Conservation (phyloP, 2,888 invertebrate species). For the Nemoura dubitans region DNA sequence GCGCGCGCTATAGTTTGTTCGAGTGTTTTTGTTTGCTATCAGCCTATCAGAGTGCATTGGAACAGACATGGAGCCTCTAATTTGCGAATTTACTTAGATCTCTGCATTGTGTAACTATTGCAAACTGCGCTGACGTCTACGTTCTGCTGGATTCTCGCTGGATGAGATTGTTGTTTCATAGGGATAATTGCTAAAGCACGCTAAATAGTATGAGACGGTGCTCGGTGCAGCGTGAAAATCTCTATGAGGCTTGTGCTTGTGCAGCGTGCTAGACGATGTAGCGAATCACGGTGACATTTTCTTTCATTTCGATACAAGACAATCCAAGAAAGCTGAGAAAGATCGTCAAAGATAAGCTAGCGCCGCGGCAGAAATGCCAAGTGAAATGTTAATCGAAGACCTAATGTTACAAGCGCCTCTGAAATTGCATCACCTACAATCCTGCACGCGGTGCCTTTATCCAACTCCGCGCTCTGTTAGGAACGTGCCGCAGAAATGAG, state of each 20-base stretch:
- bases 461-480: neutral
- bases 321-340: neutral
- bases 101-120: neutral
- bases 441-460: neutral
- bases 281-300: neutral
- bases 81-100: neutral
- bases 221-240: neutral
- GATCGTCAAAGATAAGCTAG: neutral
- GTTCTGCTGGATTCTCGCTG: neutral
- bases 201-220: neutral
- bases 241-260: neutral
- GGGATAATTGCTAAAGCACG: neutral
- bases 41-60: slow-evolving; percentile 1
- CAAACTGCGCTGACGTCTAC: neutral
- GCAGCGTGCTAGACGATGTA: neutral
- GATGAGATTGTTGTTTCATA: neutral
- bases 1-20: slow-evolving; percentile 22
- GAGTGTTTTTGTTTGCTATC: slow-evolving; percentile 31
- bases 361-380: neutral
- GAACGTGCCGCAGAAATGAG: neutral
- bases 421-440: neutral
- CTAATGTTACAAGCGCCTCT: neutral
- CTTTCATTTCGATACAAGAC: neutral
- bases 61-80: slow-evolving; percentile 25
- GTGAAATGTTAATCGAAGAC: neutral